Base-by-base conservation (phyloP, 2,113 vertebrate species). In the Cryptoleucopteryx plumbea region DNA sequence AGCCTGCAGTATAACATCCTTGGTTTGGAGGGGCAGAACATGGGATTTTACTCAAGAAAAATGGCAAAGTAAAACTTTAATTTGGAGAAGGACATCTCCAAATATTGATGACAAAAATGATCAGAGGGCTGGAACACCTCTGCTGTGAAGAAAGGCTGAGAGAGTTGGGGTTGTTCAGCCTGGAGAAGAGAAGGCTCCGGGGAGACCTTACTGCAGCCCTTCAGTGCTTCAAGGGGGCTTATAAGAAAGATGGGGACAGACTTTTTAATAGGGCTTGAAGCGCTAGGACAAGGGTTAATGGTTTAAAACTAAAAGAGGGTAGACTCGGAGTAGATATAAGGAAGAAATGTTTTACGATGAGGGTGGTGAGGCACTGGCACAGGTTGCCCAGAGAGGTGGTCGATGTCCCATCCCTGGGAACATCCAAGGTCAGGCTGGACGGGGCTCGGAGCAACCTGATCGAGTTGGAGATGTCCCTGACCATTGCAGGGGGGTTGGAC, bases 251-350 rank as follows among this genome's bases (percentile, higher is more conserved):
- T 16, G 8, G 21, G 4, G 12, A 78, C 3, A 25, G 27, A 32
- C 25, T 11, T 40, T 58, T 45, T 19, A 40, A 8, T 1, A 63
- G 14, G 4, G 1, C 4, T 8, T 70, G 16, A 13, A 5, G 9
- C 0, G 0, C 52, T 2, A 63, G 29, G 17, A 21, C 8, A 52
- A 65, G 43, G 6, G 5, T 2, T 15, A 13, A 52, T 14, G 3
- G 13, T 50, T 89, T 48, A 55, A 36, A 79, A 42, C 4, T n/a
- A 25, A 89, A 84, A 38, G 20, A 16, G 1, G 2, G 20, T 4
- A 42, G 31, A 48, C 43, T 79, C 4, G 55, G 22, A 18, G 4
- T 32, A 38, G 31, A 26, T 4, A 45, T 6, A 38, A 27, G 32
- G 17, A 70, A 58, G 12, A 20, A 3, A 6, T 20, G 5, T 22